Base-by-base conservation (phyloP, 2,113 vertebrate genomes). In the Oceanites oceanicus region DNA sequence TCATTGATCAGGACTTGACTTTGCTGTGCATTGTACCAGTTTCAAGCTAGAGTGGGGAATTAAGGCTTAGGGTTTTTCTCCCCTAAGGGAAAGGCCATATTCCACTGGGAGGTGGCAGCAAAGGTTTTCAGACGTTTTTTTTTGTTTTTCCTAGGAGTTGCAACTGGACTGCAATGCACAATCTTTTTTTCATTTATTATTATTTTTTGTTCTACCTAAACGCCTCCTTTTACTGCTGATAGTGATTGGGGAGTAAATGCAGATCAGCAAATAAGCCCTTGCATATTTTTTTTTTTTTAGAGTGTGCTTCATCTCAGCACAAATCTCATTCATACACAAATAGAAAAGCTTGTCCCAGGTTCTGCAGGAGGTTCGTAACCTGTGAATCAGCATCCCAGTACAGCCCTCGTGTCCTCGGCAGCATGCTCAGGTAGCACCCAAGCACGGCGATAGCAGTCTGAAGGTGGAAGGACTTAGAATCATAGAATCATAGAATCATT, bases 341-440 rank as follows among this genome's bases (percentile, higher is more conserved):
- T 18, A 38, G 32, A 59, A 65, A 68, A 73, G 14, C 11, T n/a
- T 20, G 38, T 63, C 49, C 58, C 12, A 13, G 2, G 11, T 27
- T 67, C 59, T 92, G 45, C 45, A 45, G 23, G 22, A 22, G 32
- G 5, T 42, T 72, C 6, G 2, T 42, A 42, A 58, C n/a, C 27
- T 5, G 13, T 53, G 47, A 82, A 11, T 47, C 18, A 11, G 22
- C 23, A 38, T 38, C 34, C 15, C 0, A 4, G 16, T 38, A 13
- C 52, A 40, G 45, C 30, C 44, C 20, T 5, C 0, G 1, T 42
- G 30, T 49, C 40, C 36, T 58, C 0, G 0, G 11, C 55, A 29
- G 4, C 5, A 1, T 62, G 21, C 27, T 86, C 15, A 6, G 23
- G 7, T 13, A 30, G 74, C 3, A 19, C 32, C 26, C 40, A 13